Evolutionary conservation across 2,888 invertebrate species (phyloP).

Genomic region (Poecilobothrus nobilitatus): DNA sequence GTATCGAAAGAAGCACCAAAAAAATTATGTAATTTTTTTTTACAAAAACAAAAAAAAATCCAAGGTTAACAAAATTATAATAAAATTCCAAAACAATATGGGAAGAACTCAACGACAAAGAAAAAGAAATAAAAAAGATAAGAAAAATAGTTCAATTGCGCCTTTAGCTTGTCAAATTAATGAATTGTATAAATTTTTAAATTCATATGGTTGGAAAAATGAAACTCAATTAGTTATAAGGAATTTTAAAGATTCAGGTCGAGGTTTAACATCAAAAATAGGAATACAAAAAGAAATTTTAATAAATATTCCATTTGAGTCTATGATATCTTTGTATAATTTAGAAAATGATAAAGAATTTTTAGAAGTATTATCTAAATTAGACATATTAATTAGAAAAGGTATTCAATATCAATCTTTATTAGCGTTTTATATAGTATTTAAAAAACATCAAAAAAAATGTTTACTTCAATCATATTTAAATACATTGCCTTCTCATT

Average conservation of each 20-base stretch:
- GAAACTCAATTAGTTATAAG: slow-evolving; percentile 50
- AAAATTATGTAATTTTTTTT: not conserved
- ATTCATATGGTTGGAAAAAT: slow-evolving; percentile 48
- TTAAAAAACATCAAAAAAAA: slow-evolving; percentile 52
- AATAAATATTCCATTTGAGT: slow-evolving; percentile 52
- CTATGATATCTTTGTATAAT: slow-evolving; percentile 53
- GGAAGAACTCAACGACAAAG: not conserved
- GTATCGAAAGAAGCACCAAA: not conserved
- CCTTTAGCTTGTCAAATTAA: not conserved
- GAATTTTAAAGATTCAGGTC: slow-evolving; percentile 58
- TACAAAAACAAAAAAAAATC: not conserved
- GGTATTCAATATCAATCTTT: slow-evolving; percentile 59
- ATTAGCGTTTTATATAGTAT: slow-evolving; percentile 63
- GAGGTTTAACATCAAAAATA: slow-evolving; percentile 60
- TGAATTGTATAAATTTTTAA: slow-evolving; percentile 24
- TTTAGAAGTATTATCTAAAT: slow-evolving; percentile 45
- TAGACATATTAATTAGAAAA: slow-evolving; percentile 27
- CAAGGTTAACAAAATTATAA: not conserved
- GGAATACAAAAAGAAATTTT: slow-evolving; percentile 51
- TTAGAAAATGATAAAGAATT: slow-evolving; percentile 48
- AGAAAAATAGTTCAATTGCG: not conserved
- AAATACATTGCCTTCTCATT: slow-evolving; percentile 56
- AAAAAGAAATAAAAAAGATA: not conserved
- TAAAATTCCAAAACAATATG: not conserved
- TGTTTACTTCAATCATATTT: slow-evolving; percentile 60